Evolutionary conservation across 1,140 invertebrate genomes (phyloP).

Genomic region (Lanistes nyassanus): DNA sequence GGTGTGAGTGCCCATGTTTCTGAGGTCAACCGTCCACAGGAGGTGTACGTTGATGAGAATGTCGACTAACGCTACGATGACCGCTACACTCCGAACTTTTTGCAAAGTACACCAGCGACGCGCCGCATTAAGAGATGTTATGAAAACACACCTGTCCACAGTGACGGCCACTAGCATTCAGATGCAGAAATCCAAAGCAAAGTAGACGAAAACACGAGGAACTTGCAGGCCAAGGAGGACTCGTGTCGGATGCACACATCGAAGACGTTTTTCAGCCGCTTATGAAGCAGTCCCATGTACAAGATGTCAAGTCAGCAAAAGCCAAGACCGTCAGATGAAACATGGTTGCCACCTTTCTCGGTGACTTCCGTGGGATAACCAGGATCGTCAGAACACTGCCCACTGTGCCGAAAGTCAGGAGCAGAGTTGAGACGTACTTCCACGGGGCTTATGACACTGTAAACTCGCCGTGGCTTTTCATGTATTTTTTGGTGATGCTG

Average conservation of each 20-base stretch:
- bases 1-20: conserved; percentile 22
- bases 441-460: conserved; percentile 36
- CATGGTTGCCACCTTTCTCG: conserved; percentile 50
- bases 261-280: conserved; percentile 43
- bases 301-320: conserved; percentile 46
- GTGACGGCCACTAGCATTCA: conserved; percentile 53
- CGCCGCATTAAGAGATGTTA: conserved; percentile 42
- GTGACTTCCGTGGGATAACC: conserved; percentile 38
- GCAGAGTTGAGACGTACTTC: conserved; percentile 39
- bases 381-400: conserved; percentile 50
- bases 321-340: conserved; percentile 51
- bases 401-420: conserved; percentile 49
- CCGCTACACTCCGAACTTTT: conserved; percentile 29
- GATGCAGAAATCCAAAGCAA: conserved; percentile 41
- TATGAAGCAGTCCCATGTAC: conserved; percentile 39
- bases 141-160: conserved; percentile 48
- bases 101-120: conserved; percentile 40
- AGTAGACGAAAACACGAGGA: conserved; percentile 51
- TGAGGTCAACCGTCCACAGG: conserved; percentile 44
- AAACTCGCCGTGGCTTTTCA: conserved; percentile 30
- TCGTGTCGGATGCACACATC: conserved; percentile 37
- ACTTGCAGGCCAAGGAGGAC: conserved; percentile 42
- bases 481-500: not conserved
- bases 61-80: conserved; percentile 23
- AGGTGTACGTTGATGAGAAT: conserved; percentile 49